Percentiles rank a stretch among this genome's conserved stretches.
Evolutionary conservation across 2,888 invertebrate species (phyloP).

Genomic region (Leucozona laternaria): DNA sequence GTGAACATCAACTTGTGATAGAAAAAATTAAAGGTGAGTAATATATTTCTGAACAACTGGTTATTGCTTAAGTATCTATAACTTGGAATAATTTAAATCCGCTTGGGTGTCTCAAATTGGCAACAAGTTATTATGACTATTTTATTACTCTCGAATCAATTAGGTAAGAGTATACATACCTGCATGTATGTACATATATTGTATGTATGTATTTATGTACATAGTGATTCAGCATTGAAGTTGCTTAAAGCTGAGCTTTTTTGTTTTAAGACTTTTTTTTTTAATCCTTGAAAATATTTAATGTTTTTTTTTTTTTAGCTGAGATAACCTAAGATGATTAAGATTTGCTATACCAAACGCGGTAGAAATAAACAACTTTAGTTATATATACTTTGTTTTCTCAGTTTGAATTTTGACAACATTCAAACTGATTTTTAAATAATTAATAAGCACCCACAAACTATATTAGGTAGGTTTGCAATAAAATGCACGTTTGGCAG

Average conservation of each 20-base stretch:
- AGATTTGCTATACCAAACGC: too few relatives aligned
- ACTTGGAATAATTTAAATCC: slow-evolving; percentile 4
- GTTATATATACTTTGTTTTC: too few relatives aligned
- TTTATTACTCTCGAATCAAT: background rate
- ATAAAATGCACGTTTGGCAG: too few relatives aligned
- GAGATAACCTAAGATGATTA: background rate
- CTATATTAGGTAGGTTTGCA: too few relatives aligned
- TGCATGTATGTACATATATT: background rate
- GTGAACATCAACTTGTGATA: slow-evolving; percentile 19
- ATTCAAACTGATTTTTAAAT: too few relatives aligned
- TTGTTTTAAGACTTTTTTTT: background rate
- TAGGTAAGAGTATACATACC: slow-evolving; percentile 1
- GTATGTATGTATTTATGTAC: background rate
- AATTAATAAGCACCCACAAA: too few relatives aligned
- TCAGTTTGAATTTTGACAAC: too few relatives aligned
- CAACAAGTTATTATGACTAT: background rate
- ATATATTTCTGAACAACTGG: slow-evolving; percentile 27
- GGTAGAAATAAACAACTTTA: too few relatives aligned
- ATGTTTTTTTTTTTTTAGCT: background rate
- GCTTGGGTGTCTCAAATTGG: slow-evolving; percentile 1
- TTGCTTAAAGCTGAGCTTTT: background rate
- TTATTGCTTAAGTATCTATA: slow-evolving; percentile 9
- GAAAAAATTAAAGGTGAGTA: slow-evolving; percentile 48
- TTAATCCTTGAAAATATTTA: slow-evolving; percentile 7
- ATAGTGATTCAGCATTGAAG: background rate